phyloP scores from a whole-genome alignment of 2,797 vertebrate species.

The Gobionotothen gibberifrons region DNA sequence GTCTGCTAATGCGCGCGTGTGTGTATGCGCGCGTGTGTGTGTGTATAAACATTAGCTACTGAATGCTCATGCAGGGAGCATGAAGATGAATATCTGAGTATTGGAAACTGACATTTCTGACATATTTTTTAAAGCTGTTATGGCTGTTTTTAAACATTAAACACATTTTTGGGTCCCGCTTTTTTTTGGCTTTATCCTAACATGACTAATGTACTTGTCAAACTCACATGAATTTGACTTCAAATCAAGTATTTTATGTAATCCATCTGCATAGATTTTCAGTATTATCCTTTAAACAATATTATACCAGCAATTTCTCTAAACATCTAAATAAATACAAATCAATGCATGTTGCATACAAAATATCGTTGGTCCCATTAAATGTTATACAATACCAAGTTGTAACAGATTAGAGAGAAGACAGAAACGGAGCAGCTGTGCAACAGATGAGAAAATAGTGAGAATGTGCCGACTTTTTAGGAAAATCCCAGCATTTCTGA shows the following conservation, averaged over 20 bases:
- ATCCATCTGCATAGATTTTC: too few species aligned
- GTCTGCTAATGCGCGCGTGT: neutral
- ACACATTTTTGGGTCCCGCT: too few species aligned
- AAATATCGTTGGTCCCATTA: neutral
- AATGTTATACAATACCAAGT: neutral
- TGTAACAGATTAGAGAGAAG: neutral
- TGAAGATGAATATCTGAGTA: neutral
- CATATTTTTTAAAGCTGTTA: too few species aligned
- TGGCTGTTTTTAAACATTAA: too few species aligned
- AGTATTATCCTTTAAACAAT: neutral
- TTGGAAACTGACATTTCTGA: too few species aligned
- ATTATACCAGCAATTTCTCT: neutral
- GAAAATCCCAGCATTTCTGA: conserved; percentile 16
- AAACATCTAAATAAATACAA: too few species aligned
- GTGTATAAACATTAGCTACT: neutral
- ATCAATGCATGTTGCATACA: neutral
- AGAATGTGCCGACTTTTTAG: conserved; percentile 18
- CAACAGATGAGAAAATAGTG: conserved; percentile 40
- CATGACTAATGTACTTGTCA: too few species aligned
- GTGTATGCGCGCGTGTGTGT: neutral
- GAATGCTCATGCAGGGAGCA: neutral
- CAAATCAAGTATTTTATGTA: too few species aligned
- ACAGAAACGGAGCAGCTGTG: conserved; percentile 47
- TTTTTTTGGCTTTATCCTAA: too few species aligned
- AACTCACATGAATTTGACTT: too few species aligned